Evolutionary conservation across 2,113 vertebrate species (phyloP), one percentile per base, ranked within the genome.

Genomic region (Thymallus thymallus): DNA sequence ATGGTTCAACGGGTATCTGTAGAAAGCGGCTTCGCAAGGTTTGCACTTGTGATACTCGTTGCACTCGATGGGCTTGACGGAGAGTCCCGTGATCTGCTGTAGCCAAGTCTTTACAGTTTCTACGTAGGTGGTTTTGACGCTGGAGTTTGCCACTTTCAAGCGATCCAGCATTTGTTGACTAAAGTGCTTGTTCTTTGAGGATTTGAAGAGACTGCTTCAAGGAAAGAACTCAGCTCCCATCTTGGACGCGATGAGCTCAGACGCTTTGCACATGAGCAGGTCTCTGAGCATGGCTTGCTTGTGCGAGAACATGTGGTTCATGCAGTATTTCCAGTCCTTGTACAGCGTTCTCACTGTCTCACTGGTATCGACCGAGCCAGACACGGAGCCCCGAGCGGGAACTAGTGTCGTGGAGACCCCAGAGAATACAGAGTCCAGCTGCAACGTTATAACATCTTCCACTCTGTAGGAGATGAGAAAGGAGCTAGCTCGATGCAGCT

Each of bases 1-100:
- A n/a, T n/a, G n/a, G 65, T 68, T 45, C 65, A 68, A 45, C 32
- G 65, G 65, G 30, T 68, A 68, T 68, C 65, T 68, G 65, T 67
- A 41, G 32, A 67, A 67, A 22, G 30, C 32, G 6, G 18, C 65
- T 41, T 67, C 30, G 13, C 65, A 68, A n/a, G 23, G 65, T 5
- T 24, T 41, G 3, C 32, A 45, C n/a, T 56, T 56, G n/a, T 41
- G 32, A 68, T 20, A 68, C 32, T 68, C 65, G 1, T 3, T 1
- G 20, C 22, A 67, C 20, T 24, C 5, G 0, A 41, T 18, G 0
- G 65, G 65, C 32, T 12, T 26, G 1, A 45, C 18, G 3, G 65
- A 67, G 18, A 41, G 55, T n/a, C 55, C 55, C 7, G 55, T 56
- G 3, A 56, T 56, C 3, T 16, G 55, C 55, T 56, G 14, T n/a